These are phyloP conservation scores for Acanthoscelides obtectus DNA, from an alignment of 2,888 invertebrate genomes.

Conservation along the genomic window DNA sequence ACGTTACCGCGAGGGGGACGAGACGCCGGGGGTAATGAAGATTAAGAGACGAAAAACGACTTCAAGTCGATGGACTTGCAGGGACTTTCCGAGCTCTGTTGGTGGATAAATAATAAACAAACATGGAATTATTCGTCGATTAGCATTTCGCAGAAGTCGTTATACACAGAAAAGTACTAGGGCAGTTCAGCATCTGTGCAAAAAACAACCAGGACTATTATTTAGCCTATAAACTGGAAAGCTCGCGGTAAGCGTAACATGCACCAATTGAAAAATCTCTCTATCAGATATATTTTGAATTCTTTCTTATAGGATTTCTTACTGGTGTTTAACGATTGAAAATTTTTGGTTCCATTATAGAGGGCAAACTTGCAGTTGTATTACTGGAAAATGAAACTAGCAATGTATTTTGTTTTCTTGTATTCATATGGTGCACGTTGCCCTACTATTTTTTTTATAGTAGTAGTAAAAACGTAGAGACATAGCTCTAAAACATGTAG, in stretches of 20 bases:
- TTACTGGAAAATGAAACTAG: too few species aligned
- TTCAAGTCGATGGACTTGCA: background rate
- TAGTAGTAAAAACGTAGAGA: too few species aligned
- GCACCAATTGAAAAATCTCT: too few species aligned
- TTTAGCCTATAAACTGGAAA: background rate
- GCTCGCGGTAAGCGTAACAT: background rate
- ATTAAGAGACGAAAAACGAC: background rate
- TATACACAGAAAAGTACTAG: background rate
- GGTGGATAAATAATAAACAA: background rate
- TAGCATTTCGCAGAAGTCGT: background rate
- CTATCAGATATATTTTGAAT: too few species aligned
- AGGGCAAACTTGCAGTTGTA: too few species aligned
- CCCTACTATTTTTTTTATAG: too few species aligned
- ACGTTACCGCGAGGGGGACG: background rate
- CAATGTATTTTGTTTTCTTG: too few species aligned
- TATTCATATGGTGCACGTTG: too few species aligned
- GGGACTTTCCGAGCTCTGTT: background rate
- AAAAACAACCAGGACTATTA: background rate
- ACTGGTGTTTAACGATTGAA: too few species aligned
- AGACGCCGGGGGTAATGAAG: background rate
- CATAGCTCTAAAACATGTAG: too few species aligned
- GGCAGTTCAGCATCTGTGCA: background rate
- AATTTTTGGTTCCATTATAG: too few species aligned
- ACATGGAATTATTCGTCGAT: background rate
- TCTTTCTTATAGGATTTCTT: too few species aligned